Percentiles rank a stretch among this genome's conserved stretches.
Evolutionary conservation across 2,113 vertebrate genomes (phyloP).

Genomic region (Apteryx mantelli): DNA sequence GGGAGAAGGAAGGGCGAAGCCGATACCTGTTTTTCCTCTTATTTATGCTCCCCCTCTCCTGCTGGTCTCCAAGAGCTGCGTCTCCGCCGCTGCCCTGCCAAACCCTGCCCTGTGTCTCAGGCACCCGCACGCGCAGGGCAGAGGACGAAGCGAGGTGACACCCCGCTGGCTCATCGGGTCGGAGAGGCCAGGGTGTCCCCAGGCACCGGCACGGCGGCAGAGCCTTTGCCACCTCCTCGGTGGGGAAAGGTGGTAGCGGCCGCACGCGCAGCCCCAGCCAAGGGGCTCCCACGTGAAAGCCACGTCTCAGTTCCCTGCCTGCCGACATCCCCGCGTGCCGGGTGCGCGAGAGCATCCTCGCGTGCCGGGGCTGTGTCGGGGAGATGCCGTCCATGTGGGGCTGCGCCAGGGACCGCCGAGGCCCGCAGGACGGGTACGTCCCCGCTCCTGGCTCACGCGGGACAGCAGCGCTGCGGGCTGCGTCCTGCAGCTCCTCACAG

Average conservation of each 20-base stretch:
- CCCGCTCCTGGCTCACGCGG: accelerated
- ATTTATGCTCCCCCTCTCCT: neutral
- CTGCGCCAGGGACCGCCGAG: too few species aligned
- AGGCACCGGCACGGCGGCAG: accelerated
- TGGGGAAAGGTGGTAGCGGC: too few species aligned
- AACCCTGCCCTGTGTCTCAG: conserved; percentile 17
- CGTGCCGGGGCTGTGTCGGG: too few species aligned
- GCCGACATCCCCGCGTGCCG: too few species aligned
- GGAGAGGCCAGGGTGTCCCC: accelerated
- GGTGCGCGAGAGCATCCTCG: neutral
- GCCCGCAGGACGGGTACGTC: neutral
- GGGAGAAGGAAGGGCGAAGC: neutral
- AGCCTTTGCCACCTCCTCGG: too few species aligned
- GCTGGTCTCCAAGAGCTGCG: neutral
- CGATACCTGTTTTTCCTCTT: neutral
- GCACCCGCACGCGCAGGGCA: neutral
- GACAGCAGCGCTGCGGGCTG: neutral
- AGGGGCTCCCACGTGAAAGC: too few species aligned
- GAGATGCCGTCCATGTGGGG: too few species aligned
- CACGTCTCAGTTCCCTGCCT: too few species aligned
- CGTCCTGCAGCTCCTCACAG: neutral
- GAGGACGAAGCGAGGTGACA: neutral
- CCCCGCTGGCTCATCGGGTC: accelerated
- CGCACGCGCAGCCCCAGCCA: too few species aligned
- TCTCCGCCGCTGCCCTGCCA: neutral